phyloP scores from a whole-genome alignment of 2,113 vertebrate species.

The Eira barbara region DNA sequence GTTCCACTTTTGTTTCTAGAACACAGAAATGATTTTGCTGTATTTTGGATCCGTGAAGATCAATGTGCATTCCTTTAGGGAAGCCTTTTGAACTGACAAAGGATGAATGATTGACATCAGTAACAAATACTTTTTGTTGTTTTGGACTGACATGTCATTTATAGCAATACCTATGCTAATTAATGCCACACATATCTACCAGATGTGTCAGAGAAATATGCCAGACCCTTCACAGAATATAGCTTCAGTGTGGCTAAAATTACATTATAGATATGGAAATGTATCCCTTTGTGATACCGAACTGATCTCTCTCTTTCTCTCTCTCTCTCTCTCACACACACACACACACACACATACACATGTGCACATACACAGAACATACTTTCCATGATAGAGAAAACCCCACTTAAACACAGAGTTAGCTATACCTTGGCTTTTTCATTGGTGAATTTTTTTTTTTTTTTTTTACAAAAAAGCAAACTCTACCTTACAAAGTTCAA shows the following conservation, averaged over 20 bases:
- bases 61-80: slow-evolving; percentile 80
- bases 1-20: slow-evolving; percentile 75
- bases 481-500: background rate
- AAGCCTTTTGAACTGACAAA: slow-evolving; percentile 80
- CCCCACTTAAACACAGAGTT: background rate
- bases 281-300: slow-evolving; percentile 39
- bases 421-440: background rate
- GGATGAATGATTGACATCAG: slow-evolving; percentile 77
- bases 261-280: slow-evolving; percentile 38
- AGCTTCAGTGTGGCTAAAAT: slow-evolving; percentile 44
- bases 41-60: slow-evolving; percentile 81
- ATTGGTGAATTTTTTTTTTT: background rate
- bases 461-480: background rate
- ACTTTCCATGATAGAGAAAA: slow-evolving; percentile 56
- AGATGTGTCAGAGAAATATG: slow-evolving; percentile 75
- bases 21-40: slow-evolving; percentile 76
- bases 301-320: background rate
- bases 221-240: slow-evolving; percentile 38
- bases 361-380: slow-evolving; percentile 27
- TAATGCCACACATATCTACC: slow-evolving; percentile 72
- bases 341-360: background rate
- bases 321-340: background rate
- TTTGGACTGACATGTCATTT: slow-evolving; percentile 65
- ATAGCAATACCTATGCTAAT: slow-evolving; percentile 77
- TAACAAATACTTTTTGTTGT: slow-evolving; percentile 78